Percentiles rank a stretch among this genome's conserved stretches.
These are phyloP conservation scores for Endomychus coccineus DNA, from an alignment of 2,888 invertebrate species.

Conservation along the genomic window DNA sequence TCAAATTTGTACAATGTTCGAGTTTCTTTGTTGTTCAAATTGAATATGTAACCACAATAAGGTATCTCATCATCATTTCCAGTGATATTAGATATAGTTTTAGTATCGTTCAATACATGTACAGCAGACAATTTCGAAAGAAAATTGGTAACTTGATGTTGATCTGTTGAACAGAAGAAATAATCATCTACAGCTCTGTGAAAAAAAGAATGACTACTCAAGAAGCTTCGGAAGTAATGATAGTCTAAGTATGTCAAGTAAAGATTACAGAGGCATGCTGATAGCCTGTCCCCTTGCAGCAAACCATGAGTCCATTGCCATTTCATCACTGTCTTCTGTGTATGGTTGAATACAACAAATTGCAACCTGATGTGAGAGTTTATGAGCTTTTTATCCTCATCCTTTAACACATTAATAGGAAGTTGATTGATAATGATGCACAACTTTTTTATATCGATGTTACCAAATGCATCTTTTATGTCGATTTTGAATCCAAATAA, in stretches of 20 bases:
- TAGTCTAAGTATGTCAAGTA: constrained; percentile 19
- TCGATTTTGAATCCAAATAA: constrained; percentile 24
- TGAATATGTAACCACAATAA: constrained; percentile 24
- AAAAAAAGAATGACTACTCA: constrained; percentile 13
- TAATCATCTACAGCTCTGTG: constrained; percentile 26
- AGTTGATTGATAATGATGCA: constrained; percentile 14
- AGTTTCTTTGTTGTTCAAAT: constrained; percentile 22
- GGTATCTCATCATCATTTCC: constrained; percentile 13
- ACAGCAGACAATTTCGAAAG: constrained; percentile 6
- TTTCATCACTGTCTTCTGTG: constrained; percentile 13
- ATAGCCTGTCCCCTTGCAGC: constrained; percentile 26
- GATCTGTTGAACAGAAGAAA: constrained; percentile 23
- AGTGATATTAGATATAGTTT: constrained; percentile 19
- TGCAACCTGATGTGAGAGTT: constrained; percentile 21
- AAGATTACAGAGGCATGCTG: constrained; percentile 23
- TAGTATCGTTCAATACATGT: constrained; percentile 20
- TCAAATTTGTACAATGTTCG: constrained; percentile 17
- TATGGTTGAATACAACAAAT: constrained; percentile 17
- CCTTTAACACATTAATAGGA: constrained; percentile 5
- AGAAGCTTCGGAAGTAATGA: constrained; percentile 13
- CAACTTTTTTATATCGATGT: constrained; percentile 18
- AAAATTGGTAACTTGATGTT: constrained; percentile 17
- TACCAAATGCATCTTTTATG: constrained; percentile 26
- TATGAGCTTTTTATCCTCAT: constrained; percentile 20
- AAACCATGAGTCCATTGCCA: constrained; percentile 26